Conservation (phyloP, 2,797 vertebrate species). For the Pteronotus mesoamericanus region DNA sequence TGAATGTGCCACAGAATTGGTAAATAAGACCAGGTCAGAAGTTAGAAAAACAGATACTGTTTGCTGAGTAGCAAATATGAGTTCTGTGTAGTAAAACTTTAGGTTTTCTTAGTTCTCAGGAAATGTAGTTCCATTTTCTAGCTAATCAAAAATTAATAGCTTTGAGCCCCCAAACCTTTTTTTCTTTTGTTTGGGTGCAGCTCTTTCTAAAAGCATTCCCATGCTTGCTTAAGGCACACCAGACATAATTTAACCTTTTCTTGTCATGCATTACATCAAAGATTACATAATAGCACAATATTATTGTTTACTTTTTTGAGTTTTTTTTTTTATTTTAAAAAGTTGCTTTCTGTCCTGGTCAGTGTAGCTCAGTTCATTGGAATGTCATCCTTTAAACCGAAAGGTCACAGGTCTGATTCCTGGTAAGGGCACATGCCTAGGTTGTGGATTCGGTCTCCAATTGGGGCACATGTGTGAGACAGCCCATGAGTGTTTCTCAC, state of each 20-base stretch:
- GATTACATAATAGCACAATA: neutral
- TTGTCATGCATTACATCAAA: neutral
- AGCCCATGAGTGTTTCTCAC: too few species aligned
- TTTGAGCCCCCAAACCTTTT: neutral
- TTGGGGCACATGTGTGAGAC: too few species aligned
- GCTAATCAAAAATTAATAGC: neutral
- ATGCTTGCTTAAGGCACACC: neutral
- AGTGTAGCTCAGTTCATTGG: neutral
- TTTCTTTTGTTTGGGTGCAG: neutral
- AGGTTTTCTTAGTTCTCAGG: neutral
- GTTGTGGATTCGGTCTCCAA: too few species aligned
- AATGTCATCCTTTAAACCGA: neutral
- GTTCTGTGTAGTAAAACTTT: neutral
- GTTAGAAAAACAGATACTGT: neutral
- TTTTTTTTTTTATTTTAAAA: neutral
- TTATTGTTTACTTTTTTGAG: neutral
- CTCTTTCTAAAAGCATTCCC: neutral
- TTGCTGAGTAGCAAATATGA: neutral
- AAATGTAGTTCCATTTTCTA: slow-evolving; percentile 25
- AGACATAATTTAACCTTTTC: neutral
- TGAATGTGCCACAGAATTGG: rapidly evolving
- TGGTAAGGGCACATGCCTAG: neutral
- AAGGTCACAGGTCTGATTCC: neutral
- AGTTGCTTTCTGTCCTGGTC: neutral
- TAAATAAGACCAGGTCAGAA: neutral